These are phyloP conservation scores for Chanos chanos DNA, from an alignment of 2,797 vertebrate genomes.

Conservation along the genomic window DNA sequence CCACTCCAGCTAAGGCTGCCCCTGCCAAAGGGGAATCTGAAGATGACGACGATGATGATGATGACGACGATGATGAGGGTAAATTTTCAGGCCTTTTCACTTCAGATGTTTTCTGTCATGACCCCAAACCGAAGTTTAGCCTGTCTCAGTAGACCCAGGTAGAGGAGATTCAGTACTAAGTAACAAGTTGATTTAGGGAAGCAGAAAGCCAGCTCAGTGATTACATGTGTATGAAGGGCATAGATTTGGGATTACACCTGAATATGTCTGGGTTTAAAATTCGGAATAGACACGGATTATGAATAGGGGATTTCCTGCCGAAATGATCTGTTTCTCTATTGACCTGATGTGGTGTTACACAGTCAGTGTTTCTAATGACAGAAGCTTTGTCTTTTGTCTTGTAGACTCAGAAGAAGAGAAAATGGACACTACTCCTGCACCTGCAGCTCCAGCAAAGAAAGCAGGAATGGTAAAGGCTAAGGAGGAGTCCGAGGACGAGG, in stretches of 20 bases:
- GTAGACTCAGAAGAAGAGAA: constrained; percentile 85
- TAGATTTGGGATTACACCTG: too few species aligned
- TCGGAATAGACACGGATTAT: too few species aligned
- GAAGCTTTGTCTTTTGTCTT: constrained; percentile 23
- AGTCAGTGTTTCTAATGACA: neutral
- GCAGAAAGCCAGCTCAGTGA: too few species aligned
- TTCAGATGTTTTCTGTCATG: too few species aligned
- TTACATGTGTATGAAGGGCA: too few species aligned
- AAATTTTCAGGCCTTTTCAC: neutral
- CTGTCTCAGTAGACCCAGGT: too few species aligned
- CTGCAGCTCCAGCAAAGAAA: constrained; percentile 74
- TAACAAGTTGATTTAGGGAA: too few species aligned
- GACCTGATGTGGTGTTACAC: neutral
- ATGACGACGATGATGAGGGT: neutral
- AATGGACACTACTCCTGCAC: constrained; percentile 82
- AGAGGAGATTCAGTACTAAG: too few species aligned
- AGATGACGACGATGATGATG: constrained; percentile 54
- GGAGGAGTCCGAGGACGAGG: constrained; percentile 84
- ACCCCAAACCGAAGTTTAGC: too few species aligned
- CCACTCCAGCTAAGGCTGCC: constrained; percentile 51
- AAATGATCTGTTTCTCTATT: too few species aligned
- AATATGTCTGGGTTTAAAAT: too few species aligned
- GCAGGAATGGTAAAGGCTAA: constrained; percentile 79
- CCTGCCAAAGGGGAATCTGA: constrained; percentile 41
- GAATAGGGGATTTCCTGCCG: too few species aligned